Percentiles rank a stretch among this genome's conserved stretches.
phyloP scores from a whole-genome alignment of 2,113 vertebrate species.

The Noctilio leporinus region DNA sequence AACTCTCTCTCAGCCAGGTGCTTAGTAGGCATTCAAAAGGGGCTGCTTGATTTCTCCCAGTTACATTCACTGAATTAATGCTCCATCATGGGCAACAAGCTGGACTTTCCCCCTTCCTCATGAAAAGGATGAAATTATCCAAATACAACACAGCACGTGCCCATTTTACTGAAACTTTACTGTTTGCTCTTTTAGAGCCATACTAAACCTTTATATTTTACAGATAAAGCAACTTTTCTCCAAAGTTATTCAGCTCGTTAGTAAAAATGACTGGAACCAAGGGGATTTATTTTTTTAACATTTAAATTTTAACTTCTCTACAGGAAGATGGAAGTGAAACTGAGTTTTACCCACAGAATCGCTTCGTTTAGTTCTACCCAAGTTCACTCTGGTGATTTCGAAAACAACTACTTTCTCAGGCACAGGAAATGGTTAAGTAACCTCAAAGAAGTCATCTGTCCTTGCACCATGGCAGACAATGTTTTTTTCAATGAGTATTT shows the following conservation, averaged over 20 bases:
- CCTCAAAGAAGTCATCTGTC: slow-evolving; percentile 35
- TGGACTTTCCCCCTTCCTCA: neutral
- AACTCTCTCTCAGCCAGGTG: neutral
- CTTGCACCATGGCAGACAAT: neutral
- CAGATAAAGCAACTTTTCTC: neutral
- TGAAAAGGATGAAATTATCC: neutral
- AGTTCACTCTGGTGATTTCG: slow-evolving; percentile 9
- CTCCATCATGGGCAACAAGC: neutral
- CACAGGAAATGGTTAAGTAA: slow-evolving; percentile 66
- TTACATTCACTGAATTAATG: neutral
- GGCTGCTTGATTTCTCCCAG: neutral
- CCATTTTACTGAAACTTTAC: neutral
- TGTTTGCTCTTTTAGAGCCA: neutral
- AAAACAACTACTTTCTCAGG: slow-evolving; percentile 60
- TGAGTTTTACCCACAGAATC: slow-evolving; percentile 9
- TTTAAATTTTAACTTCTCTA: slow-evolving; percentile 13
- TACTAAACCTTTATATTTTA: neutral
- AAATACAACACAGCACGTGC: neutral
- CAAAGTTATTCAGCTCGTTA: neutral
- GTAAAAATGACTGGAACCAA: neutral
- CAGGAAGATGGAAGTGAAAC: slow-evolving; percentile 50
- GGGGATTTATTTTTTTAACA: neutral
- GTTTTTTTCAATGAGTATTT: neutral
- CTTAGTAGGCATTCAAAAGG: neutral
- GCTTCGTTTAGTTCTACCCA: slow-evolving; percentile 26